Conservation (phyloP, 2,797 vertebrate species). For the Lacerta bilineata region DNA sequence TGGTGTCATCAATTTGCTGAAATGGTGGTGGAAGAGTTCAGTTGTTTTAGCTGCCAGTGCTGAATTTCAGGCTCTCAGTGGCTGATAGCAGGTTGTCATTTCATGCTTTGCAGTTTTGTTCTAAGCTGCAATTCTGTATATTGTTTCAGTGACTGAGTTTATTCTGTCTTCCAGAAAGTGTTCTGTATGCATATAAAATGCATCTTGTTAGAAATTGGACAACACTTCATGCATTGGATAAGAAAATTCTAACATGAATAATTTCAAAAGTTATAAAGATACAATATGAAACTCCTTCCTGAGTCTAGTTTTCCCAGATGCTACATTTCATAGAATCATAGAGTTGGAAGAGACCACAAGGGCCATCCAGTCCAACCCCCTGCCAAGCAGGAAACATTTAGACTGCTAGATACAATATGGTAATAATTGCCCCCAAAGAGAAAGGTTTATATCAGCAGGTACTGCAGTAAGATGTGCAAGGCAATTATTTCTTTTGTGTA, state of each 20-base stretch:
- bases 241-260: slow-evolving; percentile 42
- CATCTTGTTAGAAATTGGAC: slow-evolving; percentile 54
- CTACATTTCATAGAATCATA: neutral
- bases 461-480: neutral
- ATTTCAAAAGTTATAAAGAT: slow-evolving; percentile 2
- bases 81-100: slow-evolving; percentile 75
- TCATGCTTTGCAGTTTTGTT: slow-evolving; percentile 73
- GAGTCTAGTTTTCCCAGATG: slow-evolving; percentile 32
- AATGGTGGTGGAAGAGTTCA: slow-evolving; percentile 58
- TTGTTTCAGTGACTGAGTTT: slow-evolving; percentile 62
- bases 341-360: too few species aligned
- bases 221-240: neutral
- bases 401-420: slow-evolving; percentile 11
- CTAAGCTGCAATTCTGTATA: slow-evolving; percentile 65
- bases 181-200: slow-evolving; percentile 54
- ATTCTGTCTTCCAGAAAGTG: slow-evolving; percentile 47
- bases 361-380: too few species aligned
- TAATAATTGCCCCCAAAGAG: slow-evolving; percentile 27
- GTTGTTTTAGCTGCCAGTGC: slow-evolving; percentile 60
- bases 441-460: slow-evolving; percentile 15
- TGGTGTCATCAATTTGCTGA: slow-evolving; percentile 54
- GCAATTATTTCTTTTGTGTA: slow-evolving; percentile 21
- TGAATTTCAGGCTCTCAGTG: slow-evolving; percentile 59
- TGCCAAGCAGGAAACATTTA: neutral
- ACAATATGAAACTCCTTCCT: slow-evolving; percentile 41